Percentiles rank a stretch among this genome's conserved stretches.
Conservation (phyloP, 2,113 vertebrate genomes). For the Pavo muticus region DNA sequence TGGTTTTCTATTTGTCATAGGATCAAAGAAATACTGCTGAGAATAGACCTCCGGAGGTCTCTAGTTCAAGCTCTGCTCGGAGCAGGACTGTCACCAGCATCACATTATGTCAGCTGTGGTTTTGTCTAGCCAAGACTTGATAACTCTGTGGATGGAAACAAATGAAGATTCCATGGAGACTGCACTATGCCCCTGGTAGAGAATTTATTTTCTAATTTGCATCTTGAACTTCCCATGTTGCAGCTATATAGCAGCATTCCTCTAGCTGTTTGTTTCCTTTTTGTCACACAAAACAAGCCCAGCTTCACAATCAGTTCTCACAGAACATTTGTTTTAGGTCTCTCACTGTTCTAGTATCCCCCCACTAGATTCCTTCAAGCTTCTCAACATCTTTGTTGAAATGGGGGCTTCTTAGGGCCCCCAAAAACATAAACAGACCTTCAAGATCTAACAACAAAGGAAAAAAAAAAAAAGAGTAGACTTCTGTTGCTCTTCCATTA, state of each 20-base stretch:
- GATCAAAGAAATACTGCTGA: not conserved
- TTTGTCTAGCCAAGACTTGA: not conserved
- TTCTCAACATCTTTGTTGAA: not conserved
- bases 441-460: not conserved
- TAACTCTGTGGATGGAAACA: not conserved
- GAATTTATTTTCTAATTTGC: not conserved
- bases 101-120: not conserved
- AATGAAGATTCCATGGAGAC: not conserved
- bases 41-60: not conserved
- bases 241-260: not conserved
- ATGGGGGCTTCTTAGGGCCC: not conserved
- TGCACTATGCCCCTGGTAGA: not conserved
- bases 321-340: not conserved
- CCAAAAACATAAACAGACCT: not conserved
- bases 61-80: not conserved
- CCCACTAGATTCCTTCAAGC: not conserved
- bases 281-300: not conserved
- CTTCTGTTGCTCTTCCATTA: not conserved
- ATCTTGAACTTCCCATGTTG: not conserved
- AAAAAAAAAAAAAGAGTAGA: not conserved
- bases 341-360: not conserved
- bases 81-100: not conserved
- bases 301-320: not conserved
- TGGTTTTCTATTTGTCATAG: not conserved
- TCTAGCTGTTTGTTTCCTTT: not conserved